Evolutionary conservation across 2,888 invertebrate genomes (phyloP), one percentile per base, ranked within the genome.

Genomic region (Chrysotoxum bicinctum): DNA sequence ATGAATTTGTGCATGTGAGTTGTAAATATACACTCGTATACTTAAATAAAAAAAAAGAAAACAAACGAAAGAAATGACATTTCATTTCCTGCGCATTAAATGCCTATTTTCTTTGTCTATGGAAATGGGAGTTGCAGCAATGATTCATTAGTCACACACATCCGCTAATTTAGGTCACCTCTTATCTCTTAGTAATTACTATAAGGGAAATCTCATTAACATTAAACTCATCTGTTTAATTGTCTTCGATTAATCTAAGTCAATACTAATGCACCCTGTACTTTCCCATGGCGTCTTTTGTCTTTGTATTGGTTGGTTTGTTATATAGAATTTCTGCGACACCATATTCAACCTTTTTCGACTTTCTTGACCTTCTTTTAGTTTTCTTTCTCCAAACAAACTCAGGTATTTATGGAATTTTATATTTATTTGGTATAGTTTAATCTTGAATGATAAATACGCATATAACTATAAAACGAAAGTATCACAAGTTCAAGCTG

Each of bases 31-130:
- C 30, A 70, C 66, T 66, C 40, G 40, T 56, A 40, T 35, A 16
- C 35, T 16, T 12, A n/a, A 14, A 64, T 10, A 23, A 6, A 58
- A 23, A 40, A 26, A 40, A n/a, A 50, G 30, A 35, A 10, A 40
- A 43, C 21, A 45, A 16, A 30, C 23, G 5, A 68, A 45, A 32
- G 26, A 60, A 60, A 74, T 76, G 73, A 54, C 85, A 81, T 80
- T 72, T 60, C 72, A 81, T 77, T 85, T 81, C 85, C 85, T 81
- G 80, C 48, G 75, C 66, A 75, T 68, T 66, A 9, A 48, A 66
- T 50, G 64, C 74, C 45, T 40, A 19, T 40, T 35, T 14, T 40
- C 19, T 8, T n/a, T n/a, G n/a, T 81, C 19, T 16, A 48, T 37
- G 58, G 14, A 43, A 48, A 40, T 66, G 56, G 9, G 21, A 60